Evolutionary conservation across 2,113 vertebrate genomes (phyloP).

Genomic region (Eira barbara): DNA sequence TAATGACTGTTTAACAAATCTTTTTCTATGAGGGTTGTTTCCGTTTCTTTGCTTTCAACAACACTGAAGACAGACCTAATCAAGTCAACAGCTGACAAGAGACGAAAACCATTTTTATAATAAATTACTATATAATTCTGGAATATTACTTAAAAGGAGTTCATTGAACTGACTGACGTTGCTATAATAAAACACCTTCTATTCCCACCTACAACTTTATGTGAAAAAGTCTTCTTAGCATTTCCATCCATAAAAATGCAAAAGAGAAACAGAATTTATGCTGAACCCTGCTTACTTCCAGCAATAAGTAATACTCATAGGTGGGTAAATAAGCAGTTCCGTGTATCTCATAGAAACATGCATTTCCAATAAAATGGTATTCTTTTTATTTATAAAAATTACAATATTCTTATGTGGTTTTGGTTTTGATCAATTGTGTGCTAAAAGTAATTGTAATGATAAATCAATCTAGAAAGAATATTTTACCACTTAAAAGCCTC

Average conservation of each 20-base stretch:
- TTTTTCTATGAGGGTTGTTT: constrained; percentile 47
- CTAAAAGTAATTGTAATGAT: not conserved
- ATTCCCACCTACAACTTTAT: constrained; percentile 34
- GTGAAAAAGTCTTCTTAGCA: constrained; percentile 23
- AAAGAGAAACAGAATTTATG: constrained; percentile 27
- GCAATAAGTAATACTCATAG: constrained; percentile 10
- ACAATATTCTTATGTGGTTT: not conserved
- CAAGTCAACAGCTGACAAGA: constrained; percentile 43
- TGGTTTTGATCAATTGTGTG: not conserved
- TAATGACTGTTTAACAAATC: constrained; percentile 41
- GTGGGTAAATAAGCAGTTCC: not conserved
- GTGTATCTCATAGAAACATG: not conserved
- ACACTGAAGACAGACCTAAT: constrained; percentile 41
- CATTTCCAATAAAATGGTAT: constrained; percentile 32
- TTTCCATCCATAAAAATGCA: constrained; percentile 47
- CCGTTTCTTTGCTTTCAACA: constrained; percentile 31
- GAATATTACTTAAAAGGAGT: constrained; percentile 39
- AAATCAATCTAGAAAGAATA: constrained; percentile 17
- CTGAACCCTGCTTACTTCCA: not conserved
- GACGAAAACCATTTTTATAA: constrained; percentile 53
- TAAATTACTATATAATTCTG: constrained; percentile 49
- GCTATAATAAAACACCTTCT: constrained; percentile 25
- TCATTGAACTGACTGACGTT: constrained; percentile 49
- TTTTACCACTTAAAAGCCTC: constrained; percentile 31
- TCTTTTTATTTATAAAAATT: constrained; percentile 40